Percentiles rank a stretch among this genome's conserved stretches.
These are phyloP conservation scores for Achatina immaculata DNA, from an alignment of 1,140 invertebrate genomes.

Conservation along the genomic window DNA sequence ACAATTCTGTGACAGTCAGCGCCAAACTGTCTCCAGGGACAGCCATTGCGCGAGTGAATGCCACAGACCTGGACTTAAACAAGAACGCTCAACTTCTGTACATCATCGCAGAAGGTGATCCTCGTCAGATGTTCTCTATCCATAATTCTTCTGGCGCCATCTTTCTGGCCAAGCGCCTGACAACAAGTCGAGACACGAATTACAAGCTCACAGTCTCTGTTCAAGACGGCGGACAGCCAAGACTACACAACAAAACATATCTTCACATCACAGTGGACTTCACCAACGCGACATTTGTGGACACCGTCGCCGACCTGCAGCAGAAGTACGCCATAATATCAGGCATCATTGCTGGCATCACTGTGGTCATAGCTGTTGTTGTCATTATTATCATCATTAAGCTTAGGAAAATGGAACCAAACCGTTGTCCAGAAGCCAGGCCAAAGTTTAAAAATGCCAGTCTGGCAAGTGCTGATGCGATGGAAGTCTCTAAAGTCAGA, in stretches of 20 bases:
- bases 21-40: constrained; percentile 27
- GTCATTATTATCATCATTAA: constrained; percentile 42
- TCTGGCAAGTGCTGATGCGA: not conserved
- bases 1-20: constrained; percentile 43
- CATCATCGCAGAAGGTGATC: constrained; percentile 28
- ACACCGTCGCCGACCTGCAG: not conserved
- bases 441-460: constrained; percentile 4
- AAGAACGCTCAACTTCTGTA: constrained; percentile 34
- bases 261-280: constrained; percentile 32
- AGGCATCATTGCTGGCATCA: constrained; percentile 41
- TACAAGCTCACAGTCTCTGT: constrained; percentile 33
- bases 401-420: constrained; percentile 30
- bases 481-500: not conserved
- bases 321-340: constrained; percentile 42
- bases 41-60: constrained; percentile 10
- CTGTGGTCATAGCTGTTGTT: constrained; percentile 38
- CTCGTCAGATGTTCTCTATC: constrained; percentile 37
- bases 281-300: constrained; percentile 33
- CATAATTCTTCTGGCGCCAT: constrained; percentile 38
- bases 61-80: constrained; percentile 23
- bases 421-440: not conserved
- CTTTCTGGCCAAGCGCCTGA: constrained; percentile 32
- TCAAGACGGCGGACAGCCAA: constrained; percentile 33
- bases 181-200: not conserved
- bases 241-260: not conserved